A percentile compares a stretch with the other conserved stretches of the same genome.
Evolutionary conservation across 2,797 vertebrate genomes (phyloP).

Genomic region (Chlorospingus semifuscus): DNA sequence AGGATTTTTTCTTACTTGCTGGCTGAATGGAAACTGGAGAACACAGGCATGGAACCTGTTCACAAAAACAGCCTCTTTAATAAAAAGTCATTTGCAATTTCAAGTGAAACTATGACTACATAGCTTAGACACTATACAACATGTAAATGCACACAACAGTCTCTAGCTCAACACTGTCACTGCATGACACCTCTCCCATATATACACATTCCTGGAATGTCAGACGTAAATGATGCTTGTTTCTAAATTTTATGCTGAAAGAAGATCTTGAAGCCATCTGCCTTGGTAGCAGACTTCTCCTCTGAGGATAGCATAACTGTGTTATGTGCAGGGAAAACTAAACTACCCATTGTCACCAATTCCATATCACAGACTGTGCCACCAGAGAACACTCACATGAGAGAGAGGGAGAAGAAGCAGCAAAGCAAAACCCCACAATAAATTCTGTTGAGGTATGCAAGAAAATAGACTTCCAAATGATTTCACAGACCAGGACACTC

Average conservation of each 20-base stretch:
- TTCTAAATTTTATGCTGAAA: not conserved
- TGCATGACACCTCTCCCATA: not conserved
- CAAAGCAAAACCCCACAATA: not conserved
- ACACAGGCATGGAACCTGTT: conserved; percentile 90
- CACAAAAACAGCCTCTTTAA: not conserved
- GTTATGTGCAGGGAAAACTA: not conserved
- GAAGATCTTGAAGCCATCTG: not conserved
- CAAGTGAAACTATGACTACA: not conserved
- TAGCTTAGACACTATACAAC: not conserved
- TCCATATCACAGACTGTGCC: not conserved
- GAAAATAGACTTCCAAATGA: not conserved
- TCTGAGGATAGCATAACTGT: not conserved
- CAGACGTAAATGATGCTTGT: not conserved
- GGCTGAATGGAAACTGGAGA: conserved; percentile 86
- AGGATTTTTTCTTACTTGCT: conserved; percentile 83
- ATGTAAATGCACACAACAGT: not conserved
- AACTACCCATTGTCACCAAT: not conserved
- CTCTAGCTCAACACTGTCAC: not conserved
- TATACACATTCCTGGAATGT: not conserved
- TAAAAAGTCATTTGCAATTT: not conserved
- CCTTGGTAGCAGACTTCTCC: not conserved
- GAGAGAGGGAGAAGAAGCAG: not conserved
- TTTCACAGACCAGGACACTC: not conserved
- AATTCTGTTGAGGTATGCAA: not conserved
- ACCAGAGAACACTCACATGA: not conserved